A percentile compares a stretch with the other conserved stretches of the same genome.
phyloP scores from a whole-genome alignment of 2,888 invertebrate species.

The Lutraria lutraria region DNA sequence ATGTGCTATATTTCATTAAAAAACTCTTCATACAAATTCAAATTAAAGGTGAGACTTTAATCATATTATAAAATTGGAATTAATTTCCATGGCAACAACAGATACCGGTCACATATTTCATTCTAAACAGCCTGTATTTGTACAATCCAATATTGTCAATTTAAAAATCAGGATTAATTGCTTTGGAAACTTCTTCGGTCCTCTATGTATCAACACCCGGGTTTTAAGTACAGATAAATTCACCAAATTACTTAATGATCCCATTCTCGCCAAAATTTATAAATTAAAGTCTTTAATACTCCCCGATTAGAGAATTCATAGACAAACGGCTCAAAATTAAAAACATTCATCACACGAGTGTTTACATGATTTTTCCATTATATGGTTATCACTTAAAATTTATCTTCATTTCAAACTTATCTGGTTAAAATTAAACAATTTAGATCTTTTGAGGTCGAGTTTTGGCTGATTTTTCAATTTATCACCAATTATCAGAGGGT shows the following conservation, averaged over 20 bases:
- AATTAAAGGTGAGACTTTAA: slow-evolving; percentile 15
- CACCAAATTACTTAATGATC: slow-evolving; percentile 27
- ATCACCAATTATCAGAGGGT: slow-evolving; percentile 71
- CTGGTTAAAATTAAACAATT: slow-evolving; percentile 75
- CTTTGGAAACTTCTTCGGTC: slow-evolving; percentile 26
- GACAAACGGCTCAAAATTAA: slow-evolving; percentile 73
- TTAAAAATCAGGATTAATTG: slow-evolving; percentile 38
- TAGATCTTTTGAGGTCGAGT: slow-evolving; percentile 71
- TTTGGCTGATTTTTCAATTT: slow-evolving; percentile 74
- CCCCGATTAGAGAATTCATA: slow-evolving; percentile 63
- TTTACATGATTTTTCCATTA: slow-evolving; percentile 72
- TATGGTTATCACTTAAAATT: slow-evolving; percentile 70
- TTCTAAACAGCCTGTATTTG: slow-evolving; percentile 3
- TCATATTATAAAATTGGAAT: slow-evolving; percentile 28
- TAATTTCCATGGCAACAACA: slow-evolving; percentile 22
- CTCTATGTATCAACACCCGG: slow-evolving; percentile 10
- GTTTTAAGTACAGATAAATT: slow-evolving; percentile 28
- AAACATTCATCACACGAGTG: slow-evolving; percentile 72
- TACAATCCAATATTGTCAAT: slow-evolving; percentile 20
- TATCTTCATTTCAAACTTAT: slow-evolving; percentile 74
- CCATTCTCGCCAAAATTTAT: slow-evolving; percentile 60
- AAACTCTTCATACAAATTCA: background rate
- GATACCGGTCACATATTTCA: background rate
- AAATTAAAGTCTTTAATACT: slow-evolving; percentile 71
- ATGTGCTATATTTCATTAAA: background rate